A percentile compares a stretch with the other conserved stretches of the same genome.
These are phyloP conservation scores for Geodia barretti DNA, from an alignment of 37 sponge, comb jelly and placozoan species.

Conservation along the genomic window DNA sequence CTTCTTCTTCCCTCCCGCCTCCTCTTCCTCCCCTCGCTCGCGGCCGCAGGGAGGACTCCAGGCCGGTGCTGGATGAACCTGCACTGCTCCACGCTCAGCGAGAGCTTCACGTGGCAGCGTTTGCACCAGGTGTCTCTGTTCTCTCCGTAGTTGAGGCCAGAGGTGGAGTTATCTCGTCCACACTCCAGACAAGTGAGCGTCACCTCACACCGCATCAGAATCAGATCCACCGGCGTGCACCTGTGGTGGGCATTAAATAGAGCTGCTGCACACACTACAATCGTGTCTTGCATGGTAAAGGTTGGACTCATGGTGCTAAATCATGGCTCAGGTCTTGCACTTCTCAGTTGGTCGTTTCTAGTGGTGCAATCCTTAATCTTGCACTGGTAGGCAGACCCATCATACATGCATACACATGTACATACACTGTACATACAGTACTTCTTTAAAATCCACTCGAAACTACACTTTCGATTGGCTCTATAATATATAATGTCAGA, in stretches of 20 bases:
- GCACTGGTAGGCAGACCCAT: no score
- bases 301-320: neutral
- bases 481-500: neutral
- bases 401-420: no score
- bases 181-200: conserved; percentile 57
- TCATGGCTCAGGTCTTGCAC: neutral
- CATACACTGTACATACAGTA: no score
- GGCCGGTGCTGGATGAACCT: conserved; percentile 55
- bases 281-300: no score
- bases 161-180: conserved; percentile 6
- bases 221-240: conserved; percentile 47
- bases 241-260: no score
- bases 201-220: conserved; percentile 36
- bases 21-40: neutral
- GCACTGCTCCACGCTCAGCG: conserved; percentile 14
- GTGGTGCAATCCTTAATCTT: no score
- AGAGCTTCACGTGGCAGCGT: conserved; percentile 50
- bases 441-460: no score
- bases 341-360: no score
- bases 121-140: conserved; percentile 45
- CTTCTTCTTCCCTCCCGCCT: neutral
- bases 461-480: neutral
- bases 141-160: conserved; percentile 53
- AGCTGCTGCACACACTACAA: no score
- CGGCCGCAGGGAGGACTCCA: neutral